Base-by-base conservation (phyloP, 2,888 invertebrate genomes). In the Athalia rosae region DNA sequence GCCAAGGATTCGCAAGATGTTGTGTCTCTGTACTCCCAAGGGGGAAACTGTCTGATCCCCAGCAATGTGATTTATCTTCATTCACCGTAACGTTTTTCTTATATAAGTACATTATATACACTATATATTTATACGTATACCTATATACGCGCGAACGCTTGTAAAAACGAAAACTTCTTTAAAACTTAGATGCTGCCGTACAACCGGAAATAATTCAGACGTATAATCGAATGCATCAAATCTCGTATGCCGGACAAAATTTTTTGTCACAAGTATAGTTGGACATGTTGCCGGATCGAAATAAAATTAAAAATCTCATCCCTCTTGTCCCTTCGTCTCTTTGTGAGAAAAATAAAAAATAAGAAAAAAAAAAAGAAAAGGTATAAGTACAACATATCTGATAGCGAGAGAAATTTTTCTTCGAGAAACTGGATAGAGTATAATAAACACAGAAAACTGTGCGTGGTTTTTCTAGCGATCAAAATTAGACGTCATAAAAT, bases 401-500 rank as follows among this genome's bases (percentile, higher is more conserved):
- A n/a, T 53, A 4, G n/a, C n/a, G 53, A 53, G n/a, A 53, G 53
- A 11, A 11, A 53, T 11, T 11, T 53, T n/a, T 4, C 53, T 53
- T 8, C 9, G 4, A 53, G 28, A 28, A 28, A 28, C 28, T 28
- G 28, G 28, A 28, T 28, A 28, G 28, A 28, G 28, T 13, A 69
- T 45, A 69, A 71, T 7, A 58, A 58, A 71, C 7, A 71, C 71
- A 71, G 45, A 58, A 48, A 41, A 15, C 71, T 15, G 7, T 4
- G 56, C 13, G 47, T 47, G 61, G 45, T 61, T 53, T n/a, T 71
- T 8, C 13, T 11, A 28, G 53, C 3, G 66, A 77, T 77, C 59
- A 58, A 69, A 77, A 67, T 77, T 66, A 77, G 69, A 41, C 56
- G 64, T 59, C 47, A 41, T 59, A 66, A 77, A 64, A 77, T 62